Evolutionary conservation across 2,888 invertebrate species (phyloP).

Genomic region (Lasioglossum villosulum): DNA sequence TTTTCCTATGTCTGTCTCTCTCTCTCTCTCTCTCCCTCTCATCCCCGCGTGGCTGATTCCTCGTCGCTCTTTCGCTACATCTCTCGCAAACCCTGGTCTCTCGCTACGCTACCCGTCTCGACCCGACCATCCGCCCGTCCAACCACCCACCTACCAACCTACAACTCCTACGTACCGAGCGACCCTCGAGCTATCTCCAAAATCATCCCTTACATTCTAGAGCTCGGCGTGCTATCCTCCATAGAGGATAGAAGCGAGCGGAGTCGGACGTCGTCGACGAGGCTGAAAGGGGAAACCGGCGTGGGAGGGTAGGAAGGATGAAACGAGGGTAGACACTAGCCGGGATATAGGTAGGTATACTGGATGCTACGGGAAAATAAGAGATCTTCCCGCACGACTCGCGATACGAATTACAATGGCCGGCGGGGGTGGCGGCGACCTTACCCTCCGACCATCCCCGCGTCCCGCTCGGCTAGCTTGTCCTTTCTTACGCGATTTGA

Average conservation of each 20-base stretch:
- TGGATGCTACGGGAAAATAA: slow-evolving; percentile 79
- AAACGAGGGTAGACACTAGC: slow-evolving; percentile 74
- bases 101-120: slow-evolving; percentile 69
- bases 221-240: slow-evolving; percentile 75
- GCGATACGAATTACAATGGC: slow-evolving; percentile 80
- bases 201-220: slow-evolving; percentile 84
- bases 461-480: slow-evolving; percentile 1
- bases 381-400: slow-evolving; percentile 76
- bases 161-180: slow-evolving; percentile 82
- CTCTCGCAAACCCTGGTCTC: slow-evolving; percentile 43
- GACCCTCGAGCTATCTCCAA: slow-evolving; percentile 84
- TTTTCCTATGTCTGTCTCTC: slow-evolving; percentile 39
- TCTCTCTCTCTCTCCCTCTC: slow-evolving; percentile 56
- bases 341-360: slow-evolving; percentile 74
- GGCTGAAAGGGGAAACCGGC: slow-evolving; percentile 51
- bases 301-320: slow-evolving; percentile 53
- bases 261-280: slow-evolving; percentile 69
- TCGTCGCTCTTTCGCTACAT: slow-evolving; percentile 15
- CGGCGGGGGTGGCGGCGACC: slow-evolving; percentile 56
- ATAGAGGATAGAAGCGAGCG: slow-evolving; percentile 69
- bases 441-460: background rate
- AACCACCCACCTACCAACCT: slow-evolving; percentile 72
- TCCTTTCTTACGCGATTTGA: slow-evolving; percentile 51
- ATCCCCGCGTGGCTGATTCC: slow-evolving; percentile 54
- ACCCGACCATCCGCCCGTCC: slow-evolving; percentile 66